phyloP scores from a whole-genome alignment of 2,888 invertebrate species.

The Argyresthia goedartella region DNA sequence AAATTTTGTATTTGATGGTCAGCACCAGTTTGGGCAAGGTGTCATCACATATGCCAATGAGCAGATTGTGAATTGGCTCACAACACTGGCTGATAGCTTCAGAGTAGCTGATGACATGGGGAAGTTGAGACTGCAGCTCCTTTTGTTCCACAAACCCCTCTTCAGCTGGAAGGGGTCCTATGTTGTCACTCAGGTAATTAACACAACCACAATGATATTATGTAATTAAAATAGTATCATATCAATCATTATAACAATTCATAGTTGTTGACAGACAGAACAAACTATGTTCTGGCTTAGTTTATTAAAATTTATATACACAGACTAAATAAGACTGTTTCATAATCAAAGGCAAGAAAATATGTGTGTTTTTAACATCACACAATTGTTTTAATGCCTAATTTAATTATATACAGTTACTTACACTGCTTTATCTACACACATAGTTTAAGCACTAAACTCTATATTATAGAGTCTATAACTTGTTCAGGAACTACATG shows the following conservation, averaged over 20 bases:
- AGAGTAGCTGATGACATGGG: conserved; percentile 98
- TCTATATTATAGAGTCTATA: too few species aligned
- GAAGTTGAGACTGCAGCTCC: conserved; percentile 92
- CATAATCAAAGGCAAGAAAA: too few species aligned
- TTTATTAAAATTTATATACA: neutral
- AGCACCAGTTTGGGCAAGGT: conserved; percentile 96
- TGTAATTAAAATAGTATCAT: too few species aligned
- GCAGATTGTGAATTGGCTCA: conserved; percentile 96
- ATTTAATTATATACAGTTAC: too few species aligned
- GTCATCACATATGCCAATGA: conserved; percentile 97
- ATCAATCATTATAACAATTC: neutral
- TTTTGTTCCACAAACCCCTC: conserved; percentile 92
- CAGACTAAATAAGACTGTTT: too few species aligned
- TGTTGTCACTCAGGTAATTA: conserved; percentile 90
- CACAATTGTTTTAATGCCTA: too few species aligned
- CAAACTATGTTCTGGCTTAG: neutral
- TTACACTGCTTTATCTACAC: too few species aligned
- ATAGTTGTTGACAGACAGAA: neutral
- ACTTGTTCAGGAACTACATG: too few species aligned
- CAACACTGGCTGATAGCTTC: conserved; percentile 95
- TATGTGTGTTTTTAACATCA: too few species aligned
- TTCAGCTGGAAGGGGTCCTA: conserved; percentile 99
- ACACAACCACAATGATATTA: neutral
- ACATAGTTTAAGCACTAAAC: too few species aligned
- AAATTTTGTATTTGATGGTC: conserved; percentile 95